Percentiles rank a stretch among this genome's conserved stretches.
Conservation (phyloP, 64 coral and sea anemone species). For the Actinia equina region DNA sequence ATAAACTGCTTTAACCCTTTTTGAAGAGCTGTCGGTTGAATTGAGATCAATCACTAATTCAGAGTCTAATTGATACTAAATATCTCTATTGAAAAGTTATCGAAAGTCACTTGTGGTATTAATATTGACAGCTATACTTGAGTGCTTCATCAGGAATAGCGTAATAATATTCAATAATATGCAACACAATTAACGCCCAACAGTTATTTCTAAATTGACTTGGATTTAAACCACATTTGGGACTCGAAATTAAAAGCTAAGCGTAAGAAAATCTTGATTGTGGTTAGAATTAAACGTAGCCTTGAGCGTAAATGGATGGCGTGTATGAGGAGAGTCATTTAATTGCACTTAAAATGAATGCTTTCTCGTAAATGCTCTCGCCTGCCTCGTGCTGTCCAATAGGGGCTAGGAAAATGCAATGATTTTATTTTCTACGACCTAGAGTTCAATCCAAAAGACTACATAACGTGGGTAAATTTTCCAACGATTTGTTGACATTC, state of each 20-base stretch:
- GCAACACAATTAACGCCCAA: neutral
- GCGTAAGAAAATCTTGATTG: neutral
- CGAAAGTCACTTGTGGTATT: neutral
- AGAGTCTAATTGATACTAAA: neutral
- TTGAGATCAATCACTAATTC: neutral
- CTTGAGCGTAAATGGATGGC: neutral
- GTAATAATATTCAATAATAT: neutral
- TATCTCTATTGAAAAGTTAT: conserved; percentile 3
- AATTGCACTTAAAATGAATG: neutral
- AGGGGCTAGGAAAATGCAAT: neutral
- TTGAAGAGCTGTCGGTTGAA: neutral
- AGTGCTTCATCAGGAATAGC: neutral
- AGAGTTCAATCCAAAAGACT: neutral
- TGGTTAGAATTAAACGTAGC: neutral
- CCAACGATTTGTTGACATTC: neutral
- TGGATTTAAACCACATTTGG: neutral
- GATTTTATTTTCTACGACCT: neutral
- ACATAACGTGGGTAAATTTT: neutral
- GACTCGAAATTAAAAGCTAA: neutral
- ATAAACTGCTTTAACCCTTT: neutral
- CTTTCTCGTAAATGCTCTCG: neutral
- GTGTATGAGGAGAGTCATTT: neutral
- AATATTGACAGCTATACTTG: neutral
- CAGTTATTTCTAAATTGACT: neutral
- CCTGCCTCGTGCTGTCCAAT: neutral